Conservation (phyloP, 1,140 invertebrate genomes). For the Capitella teleta region DNA sequence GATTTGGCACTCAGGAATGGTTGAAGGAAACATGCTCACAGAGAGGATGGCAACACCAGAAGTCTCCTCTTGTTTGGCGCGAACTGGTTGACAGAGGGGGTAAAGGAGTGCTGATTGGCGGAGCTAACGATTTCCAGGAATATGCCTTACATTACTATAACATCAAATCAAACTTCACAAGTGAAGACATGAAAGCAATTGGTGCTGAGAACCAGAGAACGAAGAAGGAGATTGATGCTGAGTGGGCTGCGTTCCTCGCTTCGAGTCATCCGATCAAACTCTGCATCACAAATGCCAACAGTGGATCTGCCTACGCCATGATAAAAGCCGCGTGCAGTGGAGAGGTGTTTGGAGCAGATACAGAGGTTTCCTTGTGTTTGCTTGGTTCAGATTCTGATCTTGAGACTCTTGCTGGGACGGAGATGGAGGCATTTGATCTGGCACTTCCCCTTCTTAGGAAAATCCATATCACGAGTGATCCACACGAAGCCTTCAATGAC, state of each 20-base stretch:
- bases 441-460: conserved; percentile 22
- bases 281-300: conserved; percentile 33
- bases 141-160: conserved; percentile 40
- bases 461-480: conserved; percentile 21
- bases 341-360: conserved; percentile 25
- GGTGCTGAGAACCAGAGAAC: conserved; percentile 28
- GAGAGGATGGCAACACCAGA: conserved; percentile 30
- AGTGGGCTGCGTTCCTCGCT: too few relatives aligned
- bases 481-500: conserved; percentile 27
- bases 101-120: conserved; percentile 42
- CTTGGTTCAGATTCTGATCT: conserved; percentile 18
- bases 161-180: conserved; percentile 27
- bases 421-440: conserved; percentile 33
- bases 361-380: conserved; percentile 26
- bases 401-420: conserved; percentile 20
- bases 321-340: conserved; percentile 24
- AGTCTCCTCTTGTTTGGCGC: conserved; percentile 42
- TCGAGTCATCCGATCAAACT: too few relatives aligned
- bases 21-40: conserved; percentile 24
- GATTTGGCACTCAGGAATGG: conserved; percentile 24
- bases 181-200: conserved; percentile 31
- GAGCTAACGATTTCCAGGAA: conserved; percentile 42
- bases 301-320: conserved; percentile 23
- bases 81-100: conserved; percentile 41
- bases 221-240: conserved; percentile 28